Conservation (phyloP, 2,888 invertebrate genomes). For the Argynnis bischoffii region DNA sequence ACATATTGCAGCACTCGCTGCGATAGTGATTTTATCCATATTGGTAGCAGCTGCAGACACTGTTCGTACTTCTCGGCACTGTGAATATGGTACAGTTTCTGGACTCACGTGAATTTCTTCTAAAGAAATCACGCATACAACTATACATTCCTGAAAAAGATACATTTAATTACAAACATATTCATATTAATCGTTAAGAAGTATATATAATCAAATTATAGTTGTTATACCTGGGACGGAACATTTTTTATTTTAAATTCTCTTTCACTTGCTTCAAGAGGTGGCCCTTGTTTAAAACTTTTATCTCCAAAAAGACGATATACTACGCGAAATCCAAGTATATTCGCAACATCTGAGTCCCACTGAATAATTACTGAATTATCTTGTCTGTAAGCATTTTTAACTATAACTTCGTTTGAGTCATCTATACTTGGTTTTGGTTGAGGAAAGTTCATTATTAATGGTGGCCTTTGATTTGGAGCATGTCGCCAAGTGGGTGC, state of each 20-base stretch:
- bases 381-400: constrained; percentile 92
- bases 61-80: constrained; percentile 94
- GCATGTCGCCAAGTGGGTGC: constrained; percentile 75
- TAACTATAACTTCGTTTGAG: constrained; percentile 90
- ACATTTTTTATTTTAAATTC: constrained; percentile 97
- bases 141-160: constrained; percentile 90
- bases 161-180: constrained; percentile 4
- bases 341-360: constrained; percentile 93
- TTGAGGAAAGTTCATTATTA: constrained; percentile 87
- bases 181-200: neutral
- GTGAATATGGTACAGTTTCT: constrained; percentile 91
- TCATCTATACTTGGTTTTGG: constrained; percentile 85
- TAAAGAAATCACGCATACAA: constrained; percentile 95
- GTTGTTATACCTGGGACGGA: constrained; percentile 87
- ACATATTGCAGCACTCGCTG: constrained; percentile 95
- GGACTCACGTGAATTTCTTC: constrained; percentile 95
- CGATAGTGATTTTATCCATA: constrained; percentile 97
- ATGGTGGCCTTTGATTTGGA: constrained; percentile 85
- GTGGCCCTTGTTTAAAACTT: constrained; percentile 94
- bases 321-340: constrained; percentile 94
- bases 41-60: constrained; percentile 91
- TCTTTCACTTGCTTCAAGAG: constrained; percentile 92
- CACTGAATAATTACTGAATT: constrained; percentile 95
- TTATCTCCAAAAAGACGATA: constrained; percentile 95
- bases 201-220: neutral